Evolutionary conservation across 1,140 invertebrate genomes (phyloP).

Genomic region (Drosophila littoralis): DNA sequence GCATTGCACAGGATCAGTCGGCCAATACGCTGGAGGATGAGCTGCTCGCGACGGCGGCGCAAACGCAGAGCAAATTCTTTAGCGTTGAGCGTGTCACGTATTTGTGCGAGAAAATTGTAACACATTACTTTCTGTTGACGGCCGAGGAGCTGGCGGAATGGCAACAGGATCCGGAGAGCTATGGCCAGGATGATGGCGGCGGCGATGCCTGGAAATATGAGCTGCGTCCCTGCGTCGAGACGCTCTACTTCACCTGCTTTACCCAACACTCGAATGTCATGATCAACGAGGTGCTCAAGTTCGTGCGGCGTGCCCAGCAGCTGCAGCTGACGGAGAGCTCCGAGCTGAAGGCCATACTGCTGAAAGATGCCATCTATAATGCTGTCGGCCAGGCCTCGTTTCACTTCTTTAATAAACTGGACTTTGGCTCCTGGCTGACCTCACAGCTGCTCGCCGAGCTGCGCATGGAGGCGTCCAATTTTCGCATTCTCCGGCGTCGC

Average conservation of each 20-base stretch:
- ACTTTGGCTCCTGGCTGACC: conserved; percentile 97
- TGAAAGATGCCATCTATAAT: conserved; percentile 98
- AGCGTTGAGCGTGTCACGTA: conserved; percentile 88
- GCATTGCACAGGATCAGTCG: conserved; percentile 35
- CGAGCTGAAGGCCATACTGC: conserved; percentile 91
- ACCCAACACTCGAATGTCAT: conserved; percentile 90
- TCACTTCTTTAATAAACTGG: conserved; percentile 96
- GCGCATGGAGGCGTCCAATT: conserved; percentile 92
- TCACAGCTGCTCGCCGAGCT: conserved; percentile 92
- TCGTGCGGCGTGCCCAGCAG: conserved; percentile 88
- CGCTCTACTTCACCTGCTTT: conserved; percentile 93
- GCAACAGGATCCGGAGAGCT: conserved; percentile 95
- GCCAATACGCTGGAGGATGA: conserved; percentile 51
- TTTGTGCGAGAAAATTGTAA: conserved; percentile 93
- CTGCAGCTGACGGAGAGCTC: conserved; percentile 87
- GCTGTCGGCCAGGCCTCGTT: conserved; percentile 95
- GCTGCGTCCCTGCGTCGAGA: conserved; percentile 94
- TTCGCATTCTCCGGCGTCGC: conserved; percentile 93
- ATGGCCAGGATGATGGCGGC: conserved; percentile 93
- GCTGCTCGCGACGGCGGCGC: conserved; percentile 72
- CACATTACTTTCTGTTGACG: conserved; percentile 94
- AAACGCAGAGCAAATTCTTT: conserved; percentile 88
- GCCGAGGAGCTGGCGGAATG: conserved; percentile 93
- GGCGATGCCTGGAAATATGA: conserved; percentile 97
- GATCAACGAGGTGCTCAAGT: conserved; percentile 90